Conservation (phyloP, 1,140 invertebrate species). For the Leptonema lineaticorne region DNA sequence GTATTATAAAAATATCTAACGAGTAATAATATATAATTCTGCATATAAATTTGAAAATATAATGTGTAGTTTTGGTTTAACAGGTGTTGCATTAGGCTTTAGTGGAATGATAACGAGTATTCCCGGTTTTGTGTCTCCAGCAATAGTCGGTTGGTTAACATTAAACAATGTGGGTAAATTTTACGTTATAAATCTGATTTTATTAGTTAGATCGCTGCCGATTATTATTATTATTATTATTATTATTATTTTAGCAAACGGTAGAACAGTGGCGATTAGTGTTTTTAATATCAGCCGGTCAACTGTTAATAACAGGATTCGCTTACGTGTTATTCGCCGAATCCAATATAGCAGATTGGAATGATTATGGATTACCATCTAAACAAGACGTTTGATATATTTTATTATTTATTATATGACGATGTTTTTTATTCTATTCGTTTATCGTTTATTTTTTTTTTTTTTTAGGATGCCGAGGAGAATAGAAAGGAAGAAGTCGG, state of each 20-base stretch:
- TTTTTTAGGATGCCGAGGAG: conserved; percentile 29
- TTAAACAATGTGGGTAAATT: conserved; percentile 60
- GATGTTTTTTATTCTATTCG: no score
- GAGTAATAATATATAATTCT: no score
- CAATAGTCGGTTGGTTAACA: conserved; percentile 62
- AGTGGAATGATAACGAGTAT: conserved; percentile 56
- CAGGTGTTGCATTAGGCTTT: conserved; percentile 61
- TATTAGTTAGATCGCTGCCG: background rate
- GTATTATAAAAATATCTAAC: no score
- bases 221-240: conserved; percentile 25
- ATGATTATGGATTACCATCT: conserved; percentile 44
- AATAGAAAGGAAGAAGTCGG: conserved; percentile 34
- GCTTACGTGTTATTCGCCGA: conserved; percentile 60
- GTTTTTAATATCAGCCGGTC: conserved; percentile 59
- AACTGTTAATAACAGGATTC: conserved; percentile 57
- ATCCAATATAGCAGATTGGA: conserved; percentile 66
- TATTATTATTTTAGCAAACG: conserved; percentile 60
- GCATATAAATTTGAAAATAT: background rate
- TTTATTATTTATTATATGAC: background rate
- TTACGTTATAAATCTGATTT: conserved; percentile 6
- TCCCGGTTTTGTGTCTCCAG: conserved; percentile 61
- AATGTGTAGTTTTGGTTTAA: background rate
- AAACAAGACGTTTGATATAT: conserved; percentile 14
- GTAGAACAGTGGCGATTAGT: conserved; percentile 66
- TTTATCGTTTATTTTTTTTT: conserved; percentile 2